Evolutionary conservation across 1,140 invertebrate genomes (phyloP), one percentile per base, ranked within the genome.

Genomic region (Battus philenor): DNA sequence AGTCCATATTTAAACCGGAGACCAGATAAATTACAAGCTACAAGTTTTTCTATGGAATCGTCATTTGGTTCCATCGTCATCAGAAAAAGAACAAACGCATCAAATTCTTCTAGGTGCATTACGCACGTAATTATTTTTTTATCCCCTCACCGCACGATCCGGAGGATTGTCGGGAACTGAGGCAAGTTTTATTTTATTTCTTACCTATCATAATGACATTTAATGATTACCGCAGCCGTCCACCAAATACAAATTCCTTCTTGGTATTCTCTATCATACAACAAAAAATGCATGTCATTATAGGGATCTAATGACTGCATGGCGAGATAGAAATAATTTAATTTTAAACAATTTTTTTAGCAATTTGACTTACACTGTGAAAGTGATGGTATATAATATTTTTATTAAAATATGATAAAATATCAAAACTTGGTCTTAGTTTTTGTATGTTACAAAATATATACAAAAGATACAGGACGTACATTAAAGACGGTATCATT

Each of bases 121-220:
- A 41, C 38, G 38, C 26, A 29, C 24, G 38, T 41, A 57, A 57
- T 52, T 48, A 52, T 47, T 18, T 48, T 49, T 52, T 44, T 44
- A 48, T 57, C 38, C 38, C 47, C 47, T 34, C 47, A 16, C 34
- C 26, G 53, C 47, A 50, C 48, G 50, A 49, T 46, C 44, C 31
- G 36, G 22, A 32, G 22, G 11, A 27, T 34, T 39, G 30, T 32
- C 44, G 46, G 45, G 44, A 49, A 50, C 26, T 48, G 51, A 26
- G 12, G 44, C 9, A 4, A 41, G 38, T 29, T 29, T 41, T 41
- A 41, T 10, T 41, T 51, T 56, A 22, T 47, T 47, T 38, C 39
- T 4, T 17, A 31, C 13, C 39, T 44, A 47, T 53, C 38, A 54
- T 62, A 54, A 51, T 50, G 50, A 58, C 54, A 54, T 47, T 44